Percentiles rank a stretch among this genome's conserved stretches.
These are phyloP conservation scores for Tortricodes alternella DNA, from an alignment of 2,888 invertebrate species.

Conservation along the genomic window DNA sequence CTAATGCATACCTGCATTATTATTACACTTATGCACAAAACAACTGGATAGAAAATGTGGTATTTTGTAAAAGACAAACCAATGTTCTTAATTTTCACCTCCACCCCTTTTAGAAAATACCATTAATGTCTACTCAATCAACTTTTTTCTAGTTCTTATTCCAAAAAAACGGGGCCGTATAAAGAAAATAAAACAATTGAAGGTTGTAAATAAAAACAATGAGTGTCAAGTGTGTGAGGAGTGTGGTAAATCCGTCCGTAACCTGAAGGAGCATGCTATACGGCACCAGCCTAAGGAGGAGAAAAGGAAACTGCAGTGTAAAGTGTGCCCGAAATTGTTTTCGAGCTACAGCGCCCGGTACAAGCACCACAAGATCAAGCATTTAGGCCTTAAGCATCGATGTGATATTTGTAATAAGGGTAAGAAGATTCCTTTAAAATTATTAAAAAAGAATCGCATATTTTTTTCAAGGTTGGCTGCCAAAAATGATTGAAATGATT, in stretches of 20 bases:
- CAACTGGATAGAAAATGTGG: no score
- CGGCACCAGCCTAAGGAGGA: slow-evolving; percentile 47
- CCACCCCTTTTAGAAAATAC: neutral
- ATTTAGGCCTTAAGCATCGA: slow-evolving; percentile 58
- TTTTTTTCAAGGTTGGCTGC: neutral
- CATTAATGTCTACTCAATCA: neutral
- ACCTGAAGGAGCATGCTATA: slow-evolving; percentile 54
- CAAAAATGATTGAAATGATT: neutral
- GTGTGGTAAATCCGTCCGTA: slow-evolving; percentile 61
- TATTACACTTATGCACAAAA: no score
- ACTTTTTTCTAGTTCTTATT: slow-evolving; percentile 35
- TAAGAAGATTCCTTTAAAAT: slow-evolving; percentile 37
- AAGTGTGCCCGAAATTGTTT: slow-evolving; percentile 59
- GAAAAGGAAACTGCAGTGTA: slow-evolving; percentile 51
- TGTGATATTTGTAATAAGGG: slow-evolving; percentile 70
- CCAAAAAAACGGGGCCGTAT: slow-evolving; percentile 40
- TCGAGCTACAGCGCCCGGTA: slow-evolving; percentile 46
- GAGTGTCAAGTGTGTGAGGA: slow-evolving; percentile 58
- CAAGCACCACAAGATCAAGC: slow-evolving; percentile 61
- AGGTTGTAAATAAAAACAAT: slow-evolving; percentile 27
- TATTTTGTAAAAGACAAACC: no score
- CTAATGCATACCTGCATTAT: no score
- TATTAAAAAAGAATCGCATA: no score
- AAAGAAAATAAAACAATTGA: slow-evolving; percentile 36
- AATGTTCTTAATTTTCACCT: neutral